phyloP scores from a whole-genome alignment of 2,797 vertebrate species.

The Bucorvus abyssinicus region DNA sequence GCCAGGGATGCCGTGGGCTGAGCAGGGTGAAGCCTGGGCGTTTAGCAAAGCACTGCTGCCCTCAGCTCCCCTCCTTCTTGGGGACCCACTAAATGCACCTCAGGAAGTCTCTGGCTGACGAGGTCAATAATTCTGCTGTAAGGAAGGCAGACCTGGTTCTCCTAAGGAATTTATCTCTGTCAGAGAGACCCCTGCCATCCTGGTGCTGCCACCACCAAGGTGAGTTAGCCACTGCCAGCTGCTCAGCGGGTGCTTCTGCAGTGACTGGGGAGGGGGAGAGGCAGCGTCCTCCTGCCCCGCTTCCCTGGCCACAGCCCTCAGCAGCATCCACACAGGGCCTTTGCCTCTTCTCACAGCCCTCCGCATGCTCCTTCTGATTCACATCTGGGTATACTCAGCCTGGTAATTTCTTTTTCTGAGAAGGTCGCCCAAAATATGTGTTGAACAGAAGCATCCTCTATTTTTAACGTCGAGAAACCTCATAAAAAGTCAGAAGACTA shows the following conservation, averaged over 20 bases:
- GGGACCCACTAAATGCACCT: neutral
- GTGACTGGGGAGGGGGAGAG: neutral
- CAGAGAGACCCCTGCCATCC: neutral
- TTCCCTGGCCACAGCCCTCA: neutral
- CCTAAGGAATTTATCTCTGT: neutral
- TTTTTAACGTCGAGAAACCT: conserved; percentile 34
- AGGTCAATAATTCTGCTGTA: neutral
- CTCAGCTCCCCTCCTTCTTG: neutral
- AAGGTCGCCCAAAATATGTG: conserved; percentile 9
- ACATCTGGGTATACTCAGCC: conserved; percentile 42
- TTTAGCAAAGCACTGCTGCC: neutral
- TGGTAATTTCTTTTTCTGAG: conserved; percentile 27
- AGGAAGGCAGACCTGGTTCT: neutral
- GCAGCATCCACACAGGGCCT: neutral
- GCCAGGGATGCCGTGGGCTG: neutral
- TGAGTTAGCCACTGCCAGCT: neutral
- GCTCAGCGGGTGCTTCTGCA: neutral
- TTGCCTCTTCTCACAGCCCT: neutral
- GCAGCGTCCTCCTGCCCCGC: neutral
- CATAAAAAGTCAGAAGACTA: conserved; percentile 41
- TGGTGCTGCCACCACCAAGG: neutral
- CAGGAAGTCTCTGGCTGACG: neutral
- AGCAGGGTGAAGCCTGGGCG: fast-evolving
- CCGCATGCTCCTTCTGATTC: neutral
- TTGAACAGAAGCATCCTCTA: conserved; percentile 16